Percentiles rank a stretch among this genome's conserved stretches.
These are phyloP conservation scores for Anoplius nigerrimus DNA, from an alignment of 2,888 invertebrate species.

Conservation along the genomic window DNA sequence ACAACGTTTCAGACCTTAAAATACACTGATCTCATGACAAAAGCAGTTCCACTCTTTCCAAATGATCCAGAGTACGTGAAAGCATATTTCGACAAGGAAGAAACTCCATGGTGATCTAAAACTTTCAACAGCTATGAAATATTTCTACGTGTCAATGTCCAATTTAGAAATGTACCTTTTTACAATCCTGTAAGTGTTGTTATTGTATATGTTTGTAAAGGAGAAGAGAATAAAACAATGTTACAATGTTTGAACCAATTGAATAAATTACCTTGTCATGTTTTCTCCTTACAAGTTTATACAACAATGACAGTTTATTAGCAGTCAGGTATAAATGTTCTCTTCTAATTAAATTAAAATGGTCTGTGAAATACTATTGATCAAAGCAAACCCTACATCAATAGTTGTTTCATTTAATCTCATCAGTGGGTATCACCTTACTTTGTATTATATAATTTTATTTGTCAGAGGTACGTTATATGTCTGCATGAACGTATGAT, in stretches of 20 bases:
- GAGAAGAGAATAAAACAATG: slow-evolving; percentile 11
- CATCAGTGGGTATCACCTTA: slow-evolving; percentile 26
- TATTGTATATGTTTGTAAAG: slow-evolving; percentile 1
- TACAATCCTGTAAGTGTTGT: not conserved
- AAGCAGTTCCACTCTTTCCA: slow-evolving; percentile 76
- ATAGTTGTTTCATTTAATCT: slow-evolving; percentile 21
- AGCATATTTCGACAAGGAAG: slow-evolving; percentile 79
- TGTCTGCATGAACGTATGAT: too few relatives aligned
- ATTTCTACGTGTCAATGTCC: not conserved
- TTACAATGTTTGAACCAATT: not conserved
- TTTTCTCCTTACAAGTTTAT: too few relatives aligned
- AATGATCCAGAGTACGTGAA: slow-evolving; percentile 78
- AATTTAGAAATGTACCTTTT: not conserved
- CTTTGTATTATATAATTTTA: not conserved
- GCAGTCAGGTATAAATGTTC: not conserved
- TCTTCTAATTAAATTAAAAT: slow-evolving; percentile 10
- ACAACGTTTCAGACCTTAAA: slow-evolving; percentile 77
- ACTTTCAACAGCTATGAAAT: not conserved
- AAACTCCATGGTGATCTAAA: slow-evolving; percentile 62
- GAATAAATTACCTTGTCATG: not conserved
- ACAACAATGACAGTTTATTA: not conserved
- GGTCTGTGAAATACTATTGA: slow-evolving; percentile 24
- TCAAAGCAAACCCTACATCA: slow-evolving; percentile 22
- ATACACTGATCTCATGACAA: slow-evolving; percentile 79
- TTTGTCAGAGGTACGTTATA: too few relatives aligned